Percentiles rank a stretch among this genome's conserved stretches.
Evolutionary conservation across 2,113 vertebrate genomes (phyloP).

Genomic region (Zingel zingel): DNA sequence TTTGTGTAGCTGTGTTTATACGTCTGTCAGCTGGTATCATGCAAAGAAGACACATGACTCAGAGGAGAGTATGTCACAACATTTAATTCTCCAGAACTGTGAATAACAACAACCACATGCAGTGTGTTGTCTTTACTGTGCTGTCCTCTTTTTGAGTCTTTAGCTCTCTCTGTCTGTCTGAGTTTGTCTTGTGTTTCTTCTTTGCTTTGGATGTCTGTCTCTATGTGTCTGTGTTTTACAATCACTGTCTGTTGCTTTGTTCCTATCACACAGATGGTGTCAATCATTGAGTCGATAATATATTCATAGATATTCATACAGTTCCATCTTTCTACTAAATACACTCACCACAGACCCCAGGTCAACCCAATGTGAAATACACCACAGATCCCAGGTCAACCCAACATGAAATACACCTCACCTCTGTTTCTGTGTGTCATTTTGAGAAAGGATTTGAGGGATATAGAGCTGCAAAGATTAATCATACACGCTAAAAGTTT

Average conservation of each 20-base stretch:
- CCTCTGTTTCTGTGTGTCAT: no score
- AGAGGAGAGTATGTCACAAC: not conserved
- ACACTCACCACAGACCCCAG: not conserved
- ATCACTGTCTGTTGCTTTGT: not conserved
- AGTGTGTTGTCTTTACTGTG: not conserved
- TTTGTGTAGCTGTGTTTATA: not conserved
- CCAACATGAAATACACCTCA: no score
- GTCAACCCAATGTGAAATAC: not conserved
- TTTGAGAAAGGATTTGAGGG: no score
- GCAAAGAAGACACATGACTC: conserved; percentile 9
- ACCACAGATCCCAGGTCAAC: not conserved
- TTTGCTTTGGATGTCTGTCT: not conserved
- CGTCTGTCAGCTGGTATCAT: not conserved
- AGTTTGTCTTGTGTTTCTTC: not conserved
- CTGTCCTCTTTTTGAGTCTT: not conserved
- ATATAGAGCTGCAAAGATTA: no score
- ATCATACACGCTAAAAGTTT: no score
- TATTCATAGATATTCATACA: not conserved
- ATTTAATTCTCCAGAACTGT: not conserved
- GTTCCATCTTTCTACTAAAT: not conserved
- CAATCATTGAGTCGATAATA: no score
- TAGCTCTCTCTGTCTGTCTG: not conserved
- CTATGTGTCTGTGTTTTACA: not conserved
- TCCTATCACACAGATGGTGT: not conserved
- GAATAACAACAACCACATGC: not conserved